Base-by-base conservation (phyloP, 2,113 vertebrate genomes). In the Aramus guarauna region DNA sequence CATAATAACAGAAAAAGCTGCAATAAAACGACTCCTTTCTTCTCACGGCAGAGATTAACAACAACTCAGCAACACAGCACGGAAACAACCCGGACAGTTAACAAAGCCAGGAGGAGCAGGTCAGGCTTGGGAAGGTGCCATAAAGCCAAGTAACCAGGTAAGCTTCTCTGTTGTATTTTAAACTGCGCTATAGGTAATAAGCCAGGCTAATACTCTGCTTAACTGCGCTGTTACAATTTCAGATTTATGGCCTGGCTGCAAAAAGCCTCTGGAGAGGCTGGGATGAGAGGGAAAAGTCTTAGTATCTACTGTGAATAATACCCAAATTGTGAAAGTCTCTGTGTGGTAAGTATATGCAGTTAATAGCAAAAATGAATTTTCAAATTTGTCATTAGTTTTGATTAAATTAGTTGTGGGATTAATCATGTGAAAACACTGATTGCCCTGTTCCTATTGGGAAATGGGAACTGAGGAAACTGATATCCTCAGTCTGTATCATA, bases 281-380 rank as follows among this genome's bases (percentile, higher is more conserved):
- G 91, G 84, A 76, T 96, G 37, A 95, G 93, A 96, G 91, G 84
- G 84, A 88, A 92, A 95, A 94, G 83, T 68, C 53, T 69, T 2
- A 0, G 10, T 41, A 55, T 89, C 82, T 76, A 21, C 48, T 73
- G n/a, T 36, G 36, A 81, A n/a, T 87, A 45, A 41, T 88, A 86
- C 11, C 5, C 47, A 79, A 53, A 76, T 9, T 3, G 8, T 74
- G 27, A 43, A 67, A 64, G 24, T n/a, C 6, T 83, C 41, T 79
- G 66, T 87, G 68, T 1, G 6, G 22, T 75, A 62, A 78, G 58
- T 30, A 22, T 60, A 48, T 39, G 15, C 0, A 5, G 73, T 96
- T 95, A 94, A 76, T 47, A 53, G 39, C 14, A 43, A 58, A 21
- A 53, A 83, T 0, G 3, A 41, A 56, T 85, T 89, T 88, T 81